These are phyloP conservation scores for Fragum whitleyi DNA, from an alignment of 2,888 invertebrate genomes.

Conservation along the genomic window DNA sequence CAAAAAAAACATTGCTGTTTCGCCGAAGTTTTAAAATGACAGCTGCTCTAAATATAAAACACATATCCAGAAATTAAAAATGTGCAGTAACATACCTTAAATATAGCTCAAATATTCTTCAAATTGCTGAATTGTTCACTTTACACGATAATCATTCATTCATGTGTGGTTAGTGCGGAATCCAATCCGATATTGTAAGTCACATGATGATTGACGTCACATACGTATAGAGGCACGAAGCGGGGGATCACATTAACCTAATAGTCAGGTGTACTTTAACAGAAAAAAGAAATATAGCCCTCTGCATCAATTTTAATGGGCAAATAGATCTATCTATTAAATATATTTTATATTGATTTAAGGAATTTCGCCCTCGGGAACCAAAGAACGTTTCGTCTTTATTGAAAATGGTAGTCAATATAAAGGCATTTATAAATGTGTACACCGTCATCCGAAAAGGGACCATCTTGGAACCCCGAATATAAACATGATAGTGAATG, in stretches of 20 bases:
- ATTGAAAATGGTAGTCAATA: no score
- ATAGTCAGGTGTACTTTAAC: no score
- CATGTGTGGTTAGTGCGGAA: constrained; percentile 3
- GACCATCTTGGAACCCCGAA: no score
- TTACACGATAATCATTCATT: constrained; percentile 2
- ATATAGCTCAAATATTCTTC: neutral
- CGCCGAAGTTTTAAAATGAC: neutral
- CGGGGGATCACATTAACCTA: neutral
- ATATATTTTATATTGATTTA: no score
- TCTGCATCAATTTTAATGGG: no score
- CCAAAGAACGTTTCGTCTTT: no score
- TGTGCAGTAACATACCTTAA: neutral
- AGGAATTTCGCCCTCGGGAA: no score
- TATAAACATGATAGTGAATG: no score
- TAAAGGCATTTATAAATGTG: no score
- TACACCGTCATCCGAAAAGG: no score
- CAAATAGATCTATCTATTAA: no score
- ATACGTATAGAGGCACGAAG: neutral
- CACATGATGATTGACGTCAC: constrained; percentile 20
- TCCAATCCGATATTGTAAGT: constrained; percentile 6
- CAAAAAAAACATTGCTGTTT: neutral
- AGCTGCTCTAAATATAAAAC: neutral
- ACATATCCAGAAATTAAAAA: neutral
- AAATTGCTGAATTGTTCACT: neutral
- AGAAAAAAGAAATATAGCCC: no score